Conservation (phyloP, 2,888 invertebrate species). For the Andrena praecox region DNA sequence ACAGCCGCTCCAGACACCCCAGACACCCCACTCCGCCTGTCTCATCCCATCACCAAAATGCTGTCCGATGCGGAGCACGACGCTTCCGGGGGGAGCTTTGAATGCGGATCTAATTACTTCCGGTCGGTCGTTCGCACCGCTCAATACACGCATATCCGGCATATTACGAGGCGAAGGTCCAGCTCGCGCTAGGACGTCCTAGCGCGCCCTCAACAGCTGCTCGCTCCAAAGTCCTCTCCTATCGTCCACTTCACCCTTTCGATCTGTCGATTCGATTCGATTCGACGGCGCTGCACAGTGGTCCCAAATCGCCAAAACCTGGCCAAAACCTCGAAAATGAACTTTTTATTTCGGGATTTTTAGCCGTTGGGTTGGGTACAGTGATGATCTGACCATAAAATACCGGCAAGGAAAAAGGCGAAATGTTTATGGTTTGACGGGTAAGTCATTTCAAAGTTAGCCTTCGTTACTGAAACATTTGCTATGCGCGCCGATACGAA, state of each 20-base stretch:
- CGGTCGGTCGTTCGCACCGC: slow-evolving; percentile 75
- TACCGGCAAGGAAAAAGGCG: too few species aligned
- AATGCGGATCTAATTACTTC: slow-evolving; percentile 80
- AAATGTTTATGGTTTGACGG: too few species aligned
- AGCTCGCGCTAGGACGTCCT: slow-evolving; percentile 30
- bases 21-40: too few species aligned
- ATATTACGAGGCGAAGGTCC: slow-evolving; percentile 48
- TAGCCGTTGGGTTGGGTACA: too few species aligned
- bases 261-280: slow-evolving; percentile 57
- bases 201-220: slow-evolving; percentile 4
- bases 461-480: too few species aligned
- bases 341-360: too few species aligned
- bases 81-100: slow-evolving; percentile 70
- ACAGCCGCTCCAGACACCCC: too few species aligned
- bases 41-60: neutral
- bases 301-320: too few species aligned
- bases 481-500: too few species aligned
- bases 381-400: too few species aligned
- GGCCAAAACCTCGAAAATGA: too few species aligned
- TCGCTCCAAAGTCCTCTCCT: neutral
- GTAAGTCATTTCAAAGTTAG: too few species aligned
- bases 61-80: slow-evolving; percentile 21
- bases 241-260: slow-evolving; percentile 56
- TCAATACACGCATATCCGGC: slow-evolving; percentile 63
- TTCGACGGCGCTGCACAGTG: slow-evolving; percentile 47